phyloP scores from a whole-genome alignment of 2,888 invertebrate genomes.

The Cephonodes hylas region DNA sequence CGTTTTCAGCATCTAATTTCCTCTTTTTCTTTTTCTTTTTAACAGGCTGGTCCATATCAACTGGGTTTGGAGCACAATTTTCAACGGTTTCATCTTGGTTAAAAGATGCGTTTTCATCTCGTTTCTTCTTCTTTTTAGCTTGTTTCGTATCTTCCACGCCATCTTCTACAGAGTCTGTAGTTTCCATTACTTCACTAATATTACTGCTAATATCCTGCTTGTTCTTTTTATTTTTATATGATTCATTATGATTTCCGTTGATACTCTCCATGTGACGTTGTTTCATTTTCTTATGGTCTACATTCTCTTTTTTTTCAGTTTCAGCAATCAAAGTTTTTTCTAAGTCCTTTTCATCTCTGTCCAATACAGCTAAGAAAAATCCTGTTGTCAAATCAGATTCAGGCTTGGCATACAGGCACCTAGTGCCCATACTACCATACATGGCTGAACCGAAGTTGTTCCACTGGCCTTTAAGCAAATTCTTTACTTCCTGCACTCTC shows the following conservation, averaged over 20 bases:
- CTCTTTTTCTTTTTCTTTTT: conserved; percentile 29
- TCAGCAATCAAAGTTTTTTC: conserved; percentile 37
- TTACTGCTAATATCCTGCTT: neutral
- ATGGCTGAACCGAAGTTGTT: conserved; percentile 84
- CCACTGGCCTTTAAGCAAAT: conserved; percentile 84
- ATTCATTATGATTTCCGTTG: neutral
- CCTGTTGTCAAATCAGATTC: conserved; percentile 92
- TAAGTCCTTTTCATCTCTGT: conserved; percentile 77
- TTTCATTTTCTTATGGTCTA: conserved; percentile 10
- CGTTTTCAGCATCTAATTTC: conserved; percentile 16
- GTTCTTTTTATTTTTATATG: neutral
- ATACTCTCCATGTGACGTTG: neutral
- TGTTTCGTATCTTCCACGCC: conserved; percentile 16
- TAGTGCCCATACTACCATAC: conserved; percentile 84
- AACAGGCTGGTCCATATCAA: conserved; percentile 13
- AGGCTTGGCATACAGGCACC: conserved; percentile 89
- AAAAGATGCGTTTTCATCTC: neutral
- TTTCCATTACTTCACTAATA: neutral
- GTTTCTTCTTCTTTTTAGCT: neutral
- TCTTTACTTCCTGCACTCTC: conserved; percentile 82
- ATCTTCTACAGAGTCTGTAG: neutral
- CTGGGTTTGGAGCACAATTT: conserved; percentile 9
- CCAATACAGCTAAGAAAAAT: conserved; percentile 96
- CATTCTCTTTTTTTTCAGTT: conserved; percentile 19
- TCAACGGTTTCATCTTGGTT: conserved; percentile 11